Evolutionary conservation across 64 coral and sea anemone species (phyloP).

Genomic region (Platygyra sinensis): DNA sequence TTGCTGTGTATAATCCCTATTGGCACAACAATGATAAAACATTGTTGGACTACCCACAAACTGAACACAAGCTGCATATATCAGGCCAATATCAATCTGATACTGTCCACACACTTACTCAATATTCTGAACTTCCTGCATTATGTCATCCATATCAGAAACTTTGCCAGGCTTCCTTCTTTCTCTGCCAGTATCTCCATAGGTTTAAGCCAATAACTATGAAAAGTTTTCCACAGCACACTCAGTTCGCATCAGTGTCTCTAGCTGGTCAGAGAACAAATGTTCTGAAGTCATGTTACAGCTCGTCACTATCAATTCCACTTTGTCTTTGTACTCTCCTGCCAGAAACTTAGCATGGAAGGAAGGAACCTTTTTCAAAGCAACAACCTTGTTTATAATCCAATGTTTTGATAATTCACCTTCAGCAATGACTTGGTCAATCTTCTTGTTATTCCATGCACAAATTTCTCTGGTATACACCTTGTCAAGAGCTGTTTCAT

Average conservation of each 20-base stretch:
- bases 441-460: too few species aligned
- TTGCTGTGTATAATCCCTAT: too few species aligned
- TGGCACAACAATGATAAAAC: too few species aligned
- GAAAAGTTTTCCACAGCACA: too few species aligned
- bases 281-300: slow-evolving; percentile 46
- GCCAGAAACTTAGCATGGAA: slow-evolving; percentile 50
- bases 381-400: not conserved
- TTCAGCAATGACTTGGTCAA: too few species aligned
- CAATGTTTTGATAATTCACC: not conserved
- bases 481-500: too few species aligned
- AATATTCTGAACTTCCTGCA: not conserved
- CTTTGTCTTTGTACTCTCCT: slow-evolving; percentile 17
- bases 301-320: slow-evolving; percentile 22
- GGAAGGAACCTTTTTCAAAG: not conserved
- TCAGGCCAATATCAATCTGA: too few species aligned
- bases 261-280: slow-evolving; percentile 30
- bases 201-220: too few species aligned
- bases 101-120: too few species aligned
- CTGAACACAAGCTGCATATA: too few species aligned
- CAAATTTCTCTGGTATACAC: too few species aligned
- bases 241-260: slow-evolving; percentile 2
- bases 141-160: slow-evolving; percentile 3
- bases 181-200: not conserved
- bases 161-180: not conserved
- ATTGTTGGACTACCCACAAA: too few species aligned